Conservation (phyloP, 2,113 vertebrate genomes). For the Sturnus vulgaris region DNA sequence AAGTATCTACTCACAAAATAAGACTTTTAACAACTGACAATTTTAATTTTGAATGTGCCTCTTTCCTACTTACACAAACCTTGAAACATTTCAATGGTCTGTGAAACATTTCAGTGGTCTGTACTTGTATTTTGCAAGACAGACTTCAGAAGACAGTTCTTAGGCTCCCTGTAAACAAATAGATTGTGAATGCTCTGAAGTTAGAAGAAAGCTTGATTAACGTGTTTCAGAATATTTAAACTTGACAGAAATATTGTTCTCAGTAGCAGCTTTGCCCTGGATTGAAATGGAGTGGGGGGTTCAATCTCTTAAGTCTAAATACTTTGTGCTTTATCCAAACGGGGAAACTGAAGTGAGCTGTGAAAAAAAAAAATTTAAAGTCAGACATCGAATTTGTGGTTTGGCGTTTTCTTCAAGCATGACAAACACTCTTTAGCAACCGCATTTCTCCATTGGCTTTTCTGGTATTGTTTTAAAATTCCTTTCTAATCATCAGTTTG, state of each 20-base stretch:
- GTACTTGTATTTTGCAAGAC: neutral
- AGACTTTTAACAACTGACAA: neutral
- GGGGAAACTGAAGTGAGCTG: neutral
- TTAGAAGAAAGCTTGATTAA: neutral
- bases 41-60: neutral
- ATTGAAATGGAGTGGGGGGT: fast-evolving
- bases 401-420: neutral
- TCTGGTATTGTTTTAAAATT: neutral
- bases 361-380: neutral
- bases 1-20: neutral
- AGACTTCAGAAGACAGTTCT: neutral
- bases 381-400: neutral
- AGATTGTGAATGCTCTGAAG: neutral
- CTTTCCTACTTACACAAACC: neutral
- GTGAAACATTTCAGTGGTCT: neutral
- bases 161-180: neutral
- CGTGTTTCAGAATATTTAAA: neutral
- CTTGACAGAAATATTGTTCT: neutral
- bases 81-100: neutral
- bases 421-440: neutral
- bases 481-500: neutral
- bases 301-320: neutral
- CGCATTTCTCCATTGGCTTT: neutral
- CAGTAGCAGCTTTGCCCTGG: neutral
- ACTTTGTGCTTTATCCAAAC: neutral